Base-by-base conservation (phyloP, 1,140 invertebrate genomes). In the Diachasmimorpha longicaudata region DNA sequence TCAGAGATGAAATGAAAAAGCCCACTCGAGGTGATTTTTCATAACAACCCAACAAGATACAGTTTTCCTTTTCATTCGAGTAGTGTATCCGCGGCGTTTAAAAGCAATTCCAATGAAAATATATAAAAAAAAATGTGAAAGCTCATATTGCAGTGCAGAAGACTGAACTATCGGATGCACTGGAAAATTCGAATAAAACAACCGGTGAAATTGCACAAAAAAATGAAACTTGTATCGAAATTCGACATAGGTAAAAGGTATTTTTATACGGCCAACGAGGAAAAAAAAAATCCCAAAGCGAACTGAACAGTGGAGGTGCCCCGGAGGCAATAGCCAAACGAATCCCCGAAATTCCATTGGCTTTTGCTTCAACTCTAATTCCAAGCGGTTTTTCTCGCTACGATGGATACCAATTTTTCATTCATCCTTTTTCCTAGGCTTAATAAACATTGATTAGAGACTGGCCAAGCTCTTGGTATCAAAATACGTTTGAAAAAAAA, bases 301-400 rank as follows among this genome's bases (percentile, higher is more conserved):
- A 23, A 25, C n/a, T 16, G 42, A 3, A 70, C 42, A 13, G 42
- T 19, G 19, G 31, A 19, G 25, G 25, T 37, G 13, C 31, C 70
- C 70, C 46, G 8, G 13, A 71, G 70, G 70, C 70, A 71, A 71
- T 71, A 21, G 21, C 21, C 42, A 46, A 48, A 44, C 21, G 16
- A 73, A 66, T 73, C 36, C 55, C 23, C 21, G 16, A 74, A 74
- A 74, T 74, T 58, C 52, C 37, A 67, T 74, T 67, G 58, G 31
- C 25, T 25, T 74, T 74, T 67, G 72, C 39, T 44, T 16, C 48
- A 9, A 31, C 39, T 25, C 44, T 31, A 66, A 31, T 66, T 66
- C 23, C 58, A 31, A n/a, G 11, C 37, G 63, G 16, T 25, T 44
- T 74, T 68, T 31, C 23, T 25, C 58, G 16, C 31, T 44, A 46